Conservation (phyloP, 2,797 vertebrate genomes). For the Sus cebifrons region DNA sequence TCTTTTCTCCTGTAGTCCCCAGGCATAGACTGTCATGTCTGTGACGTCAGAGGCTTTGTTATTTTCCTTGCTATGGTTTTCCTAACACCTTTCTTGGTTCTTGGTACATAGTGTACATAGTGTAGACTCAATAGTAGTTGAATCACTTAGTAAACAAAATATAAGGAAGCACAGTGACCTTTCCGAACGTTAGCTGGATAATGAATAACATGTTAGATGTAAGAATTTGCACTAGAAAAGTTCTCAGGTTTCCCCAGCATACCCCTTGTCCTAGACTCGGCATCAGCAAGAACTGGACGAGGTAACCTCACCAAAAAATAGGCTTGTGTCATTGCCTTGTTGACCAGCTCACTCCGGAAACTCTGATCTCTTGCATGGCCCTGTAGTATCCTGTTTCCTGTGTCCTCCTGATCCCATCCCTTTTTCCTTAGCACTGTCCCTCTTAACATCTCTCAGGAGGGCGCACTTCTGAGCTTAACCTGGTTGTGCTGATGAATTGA, state of each 20-base stretch:
- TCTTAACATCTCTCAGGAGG: background rate
- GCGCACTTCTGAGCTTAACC: background rate
- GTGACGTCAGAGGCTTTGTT: slow-evolving; percentile 42
- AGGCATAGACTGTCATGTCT: background rate
- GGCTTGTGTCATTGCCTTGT: background rate
- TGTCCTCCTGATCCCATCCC: background rate
- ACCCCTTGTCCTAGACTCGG: background rate
- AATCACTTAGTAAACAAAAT: slow-evolving; percentile 16
- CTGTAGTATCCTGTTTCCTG: background rate
- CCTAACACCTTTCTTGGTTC: background rate
- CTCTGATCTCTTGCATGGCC: background rate
- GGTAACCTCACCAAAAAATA: background rate
- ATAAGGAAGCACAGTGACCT: background rate
- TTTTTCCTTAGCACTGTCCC: background rate
- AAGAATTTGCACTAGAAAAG: background rate
- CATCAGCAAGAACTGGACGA: slow-evolving; percentile 9
- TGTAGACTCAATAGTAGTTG: background rate
- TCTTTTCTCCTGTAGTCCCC: background rate
- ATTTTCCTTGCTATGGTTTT: background rate
- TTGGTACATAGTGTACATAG: background rate
- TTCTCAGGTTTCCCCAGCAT: background rate
- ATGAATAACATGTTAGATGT: slow-evolving; percentile 1
- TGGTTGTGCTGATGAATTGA: background rate
- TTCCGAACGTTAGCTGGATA: background rate
- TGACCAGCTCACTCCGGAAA: background rate